Percentiles rank a stretch among this genome's conserved stretches.
Conservation (phyloP, 1,140 invertebrate species). For the Belonocnema kinseyi region DNA sequence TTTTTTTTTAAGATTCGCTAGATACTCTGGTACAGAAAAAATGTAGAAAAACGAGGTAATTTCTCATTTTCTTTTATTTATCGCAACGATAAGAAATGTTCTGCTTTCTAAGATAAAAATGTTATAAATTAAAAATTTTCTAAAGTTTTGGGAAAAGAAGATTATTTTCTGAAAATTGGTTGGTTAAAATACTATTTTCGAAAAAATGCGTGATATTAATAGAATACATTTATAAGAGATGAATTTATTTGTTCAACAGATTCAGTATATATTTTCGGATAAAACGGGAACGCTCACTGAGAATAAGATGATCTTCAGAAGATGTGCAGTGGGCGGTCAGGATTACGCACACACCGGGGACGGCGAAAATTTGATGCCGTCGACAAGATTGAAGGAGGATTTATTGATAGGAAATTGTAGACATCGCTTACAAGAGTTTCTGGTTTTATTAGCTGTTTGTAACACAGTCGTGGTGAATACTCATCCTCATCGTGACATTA, state of each 20-base stretch:
- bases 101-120: too few species aligned
- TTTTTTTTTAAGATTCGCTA: too few species aligned
- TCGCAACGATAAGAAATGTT: too few species aligned
- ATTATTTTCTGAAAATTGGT: too few species aligned
- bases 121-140: too few species aligned
- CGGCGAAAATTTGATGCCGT: conserved; percentile 79
- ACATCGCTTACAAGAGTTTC: conserved; percentile 89
- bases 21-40: too few species aligned
- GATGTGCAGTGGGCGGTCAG: conserved; percentile 91
- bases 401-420: conserved; percentile 73
- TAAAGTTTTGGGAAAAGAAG: too few species aligned
- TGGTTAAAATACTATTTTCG: neutral
- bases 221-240: too few species aligned
- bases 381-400: conserved; percentile 83
- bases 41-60: too few species aligned
- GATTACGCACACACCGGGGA: conserved; percentile 90
- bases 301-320: conserved; percentile 97
- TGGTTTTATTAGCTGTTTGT: conserved; percentile 93
- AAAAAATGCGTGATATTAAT: too few species aligned
- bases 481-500: conserved; percentile 91
- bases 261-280: conserved; percentile 97
- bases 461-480: conserved; percentile 97
- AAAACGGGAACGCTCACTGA: conserved; percentile 98
- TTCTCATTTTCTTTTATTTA: too few species aligned
- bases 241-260: conserved; percentile 68